Conservation (phyloP, 2,888 invertebrate species). For the Cylindroiulus punctatus region DNA sequence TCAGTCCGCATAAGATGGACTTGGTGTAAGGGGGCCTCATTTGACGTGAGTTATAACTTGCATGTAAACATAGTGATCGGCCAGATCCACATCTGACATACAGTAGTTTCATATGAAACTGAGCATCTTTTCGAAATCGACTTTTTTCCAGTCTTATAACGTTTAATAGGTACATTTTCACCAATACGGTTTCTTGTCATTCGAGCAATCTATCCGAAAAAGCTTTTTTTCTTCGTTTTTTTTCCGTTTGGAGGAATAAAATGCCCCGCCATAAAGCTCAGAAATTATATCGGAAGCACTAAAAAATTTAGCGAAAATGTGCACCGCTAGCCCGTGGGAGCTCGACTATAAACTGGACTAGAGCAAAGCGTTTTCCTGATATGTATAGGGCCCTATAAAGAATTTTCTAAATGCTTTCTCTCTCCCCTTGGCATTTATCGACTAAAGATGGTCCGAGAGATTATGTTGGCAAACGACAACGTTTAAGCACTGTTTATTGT, state of each 20-base stretch:
- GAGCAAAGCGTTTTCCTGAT: slow-evolving; percentile 14
- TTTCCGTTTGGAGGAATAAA: not conserved
- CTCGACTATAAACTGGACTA: slow-evolving; percentile 6
- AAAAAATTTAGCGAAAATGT: slow-evolving; percentile 22
- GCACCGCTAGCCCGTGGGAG: not conserved
- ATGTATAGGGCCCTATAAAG: slow-evolving; percentile 24
- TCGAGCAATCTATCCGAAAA: not conserved
- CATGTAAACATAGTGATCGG: too few relatives aligned
- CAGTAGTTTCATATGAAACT: too few relatives aligned
- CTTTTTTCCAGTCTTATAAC: too few relatives aligned
- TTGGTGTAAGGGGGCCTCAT: too few relatives aligned
- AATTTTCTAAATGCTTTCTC: slow-evolving; percentile 27
- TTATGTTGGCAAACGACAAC: slow-evolving; percentile 32
- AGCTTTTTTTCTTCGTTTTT: not conserved
- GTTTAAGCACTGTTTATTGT: slow-evolving; percentile 26
- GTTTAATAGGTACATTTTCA: not conserved
- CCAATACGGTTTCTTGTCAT: not conserved
- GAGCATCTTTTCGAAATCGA: too few relatives aligned
- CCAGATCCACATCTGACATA: too few relatives aligned
- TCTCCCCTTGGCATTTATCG: slow-evolving; percentile 32
- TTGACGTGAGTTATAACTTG: too few relatives aligned
- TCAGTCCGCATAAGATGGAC: too few relatives aligned
- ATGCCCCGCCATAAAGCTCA: not conserved
- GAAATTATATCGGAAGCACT: slow-evolving; percentile 32
- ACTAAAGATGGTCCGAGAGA: slow-evolving; percentile 12